Evolutionary conservation across 2,797 vertebrate species (phyloP), one percentile per base, ranked within the genome.

Genomic region (Bucorvus abyssinicus): DNA sequence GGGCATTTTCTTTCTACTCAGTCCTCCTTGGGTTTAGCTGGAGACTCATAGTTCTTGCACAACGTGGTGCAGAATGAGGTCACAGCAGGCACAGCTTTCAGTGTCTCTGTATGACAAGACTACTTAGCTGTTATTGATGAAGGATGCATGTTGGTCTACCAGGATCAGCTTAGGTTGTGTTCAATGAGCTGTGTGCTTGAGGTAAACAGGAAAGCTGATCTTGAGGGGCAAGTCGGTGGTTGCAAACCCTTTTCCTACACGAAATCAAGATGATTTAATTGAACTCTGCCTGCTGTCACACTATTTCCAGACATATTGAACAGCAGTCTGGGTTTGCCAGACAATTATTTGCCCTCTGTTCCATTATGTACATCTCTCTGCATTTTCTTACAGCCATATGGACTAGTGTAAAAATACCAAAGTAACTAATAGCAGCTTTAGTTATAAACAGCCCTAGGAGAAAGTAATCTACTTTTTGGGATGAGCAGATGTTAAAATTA

Each of bases 401-500:
- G 85, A 84, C 42, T 69, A 47, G 15, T 34, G 27, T 76, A 94
- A 97, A 95, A 85, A 87, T 61, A 94, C 59, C 50, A 42, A 68
- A 92, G 49, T 36, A 74, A 59, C 94, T 84, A 95, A 30, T 69
- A 80, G 49, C 90, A 92, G 89, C 78, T 84, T 86, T 61, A 78
- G 61, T 92, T 94, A 92, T 79, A 96, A 97, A 97, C 76, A 97
- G 55, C 80, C 61, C 47, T 47, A 18, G 52, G 34, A 96, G 71
- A 97, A 95, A 91, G 73, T 74, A 95, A 92, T 94, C 90, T 91
- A 96, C 97, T 80, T 84, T 73, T 95, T 52, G 38, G 76, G 84
- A 91, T 89, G 70, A 97, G 52, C 92, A 96, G 94, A 89, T 93
- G 76, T 94, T 94, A 94, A 92, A 94, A 94, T 93, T 92, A 92